These are phyloP conservation scores for Ameiurus melas DNA, from an alignment of 2,113 vertebrate genomes.

Conservation along the genomic window DNA sequence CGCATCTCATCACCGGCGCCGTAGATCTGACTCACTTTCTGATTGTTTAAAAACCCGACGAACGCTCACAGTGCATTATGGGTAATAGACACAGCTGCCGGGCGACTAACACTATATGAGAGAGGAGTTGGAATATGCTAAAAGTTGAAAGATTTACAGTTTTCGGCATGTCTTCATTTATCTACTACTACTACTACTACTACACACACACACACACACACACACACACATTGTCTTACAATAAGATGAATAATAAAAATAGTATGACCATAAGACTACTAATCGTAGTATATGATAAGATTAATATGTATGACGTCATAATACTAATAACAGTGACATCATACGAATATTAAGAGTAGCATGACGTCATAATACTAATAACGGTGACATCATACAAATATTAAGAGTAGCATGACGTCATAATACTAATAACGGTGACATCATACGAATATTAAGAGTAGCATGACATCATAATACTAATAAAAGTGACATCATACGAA, in stretches of 20 bases:
- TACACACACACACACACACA: background rate
- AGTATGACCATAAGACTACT: background rate
- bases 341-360: no score
- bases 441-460: no score
- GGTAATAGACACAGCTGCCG: slow-evolving; percentile 3
- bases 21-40: background rate
- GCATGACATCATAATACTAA: no score
- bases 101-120: background rate
- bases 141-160: slow-evolving; percentile 70
- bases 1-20: background rate
- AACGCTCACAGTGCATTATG: background rate
- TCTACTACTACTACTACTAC: background rate
- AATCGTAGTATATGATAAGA: background rate
- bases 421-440: no score
- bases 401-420: no score
- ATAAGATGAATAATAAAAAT: slow-evolving; percentile 57
- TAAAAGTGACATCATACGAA: no score
- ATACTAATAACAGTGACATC: no score
- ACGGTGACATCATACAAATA: no score
- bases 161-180: slow-evolving; percentile 57
- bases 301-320: background rate
- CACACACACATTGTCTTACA: slow-evolving; percentile 1
- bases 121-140: slow-evolving; percentile 66
- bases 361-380: no score
- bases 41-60: background rate